Evolutionary conservation across 2,113 vertebrate genomes (phyloP).

Genomic region (Phalacrocorax pelagicus): DNA sequence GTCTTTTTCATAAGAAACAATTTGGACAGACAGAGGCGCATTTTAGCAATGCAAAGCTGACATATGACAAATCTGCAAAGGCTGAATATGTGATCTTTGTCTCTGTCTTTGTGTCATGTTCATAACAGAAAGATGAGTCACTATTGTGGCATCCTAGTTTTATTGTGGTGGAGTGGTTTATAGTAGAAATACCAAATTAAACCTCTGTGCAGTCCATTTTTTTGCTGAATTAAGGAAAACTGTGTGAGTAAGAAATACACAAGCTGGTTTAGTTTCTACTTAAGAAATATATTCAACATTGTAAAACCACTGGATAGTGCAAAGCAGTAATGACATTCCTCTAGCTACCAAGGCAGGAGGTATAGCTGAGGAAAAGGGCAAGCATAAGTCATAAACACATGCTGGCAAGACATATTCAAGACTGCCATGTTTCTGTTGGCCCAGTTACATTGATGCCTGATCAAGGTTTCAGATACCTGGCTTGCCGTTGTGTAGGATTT

Average conservation of each 20-base stretch:
- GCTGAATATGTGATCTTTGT: neutral
- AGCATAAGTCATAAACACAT: neutral
- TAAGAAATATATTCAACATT: neutral
- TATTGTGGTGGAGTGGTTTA: neutral
- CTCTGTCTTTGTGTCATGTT: neutral
- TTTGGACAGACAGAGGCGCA: neutral
- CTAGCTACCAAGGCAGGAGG: neutral
- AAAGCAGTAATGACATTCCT: neutral
- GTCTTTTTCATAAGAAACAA: too few species aligned
- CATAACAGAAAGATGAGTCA: neutral
- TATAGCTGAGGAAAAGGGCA: neutral
- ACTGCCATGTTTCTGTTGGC: neutral
- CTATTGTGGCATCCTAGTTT: neutral
- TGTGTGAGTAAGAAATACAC: neutral
- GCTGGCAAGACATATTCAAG: neutral
- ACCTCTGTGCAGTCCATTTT: neutral
- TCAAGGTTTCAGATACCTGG: neutral
- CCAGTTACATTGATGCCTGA: neutral
- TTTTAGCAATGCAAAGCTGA: neutral
- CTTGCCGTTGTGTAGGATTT: neutral
- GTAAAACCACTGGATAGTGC: neutral
- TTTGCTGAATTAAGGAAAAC: neutral
- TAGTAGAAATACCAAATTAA: neutral
- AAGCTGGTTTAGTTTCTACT: neutral
- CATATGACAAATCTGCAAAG: neutral